A percentile compares a stretch with the other conserved stretches of the same genome.
phyloP scores from a whole-genome alignment of 1,140 invertebrate genomes.

The Hycleus cichorii region DNA sequence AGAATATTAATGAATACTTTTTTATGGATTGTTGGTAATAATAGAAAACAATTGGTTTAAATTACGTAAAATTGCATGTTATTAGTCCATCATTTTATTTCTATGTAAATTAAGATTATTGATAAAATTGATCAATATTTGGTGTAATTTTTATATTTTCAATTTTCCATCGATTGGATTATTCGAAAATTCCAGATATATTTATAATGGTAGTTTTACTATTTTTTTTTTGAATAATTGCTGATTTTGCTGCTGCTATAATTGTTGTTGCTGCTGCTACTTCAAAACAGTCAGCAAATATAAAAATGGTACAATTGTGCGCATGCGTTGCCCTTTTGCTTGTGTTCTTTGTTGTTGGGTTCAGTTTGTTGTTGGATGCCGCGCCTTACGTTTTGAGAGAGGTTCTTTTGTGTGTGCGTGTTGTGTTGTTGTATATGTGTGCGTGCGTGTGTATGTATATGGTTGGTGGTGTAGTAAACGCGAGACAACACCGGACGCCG shows the following conservation, averaged over 20 bases:
- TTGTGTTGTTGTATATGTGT: slow-evolving; percentile 36
- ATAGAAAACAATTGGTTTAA: too few species aligned
- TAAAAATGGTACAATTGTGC: background rate
- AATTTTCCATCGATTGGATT: too few species aligned
- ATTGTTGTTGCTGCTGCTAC: too few species aligned
- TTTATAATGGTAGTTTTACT: too few species aligned
- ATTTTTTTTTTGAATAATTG: too few species aligned
- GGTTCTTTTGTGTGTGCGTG: slow-evolving; percentile 34
- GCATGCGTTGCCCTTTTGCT: slow-evolving; percentile 19
- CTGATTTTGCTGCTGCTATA: too few species aligned
- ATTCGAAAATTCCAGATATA: too few species aligned
- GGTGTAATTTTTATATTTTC: background rate
- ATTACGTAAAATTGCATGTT: too few species aligned
- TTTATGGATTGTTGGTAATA: too few species aligned
- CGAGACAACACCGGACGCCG: slow-evolving; percentile 58
- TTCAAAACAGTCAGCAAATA: too few species aligned
- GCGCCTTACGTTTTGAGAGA: slow-evolving; percentile 21
- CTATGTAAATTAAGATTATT: background rate
- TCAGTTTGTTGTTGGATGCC: slow-evolving; percentile 31
- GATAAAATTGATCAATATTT: background rate
- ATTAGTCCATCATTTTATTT: background rate
- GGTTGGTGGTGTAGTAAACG: slow-evolving; percentile 42
- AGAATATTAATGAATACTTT: too few species aligned
- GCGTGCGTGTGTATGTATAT: slow-evolving; percentile 19
- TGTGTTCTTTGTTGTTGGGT: slow-evolving; percentile 25